Evolutionary conservation across 2,797 vertebrate genomes (phyloP), one percentile per base, ranked within the genome.

Genomic region (Acanthis flammea): DNA sequence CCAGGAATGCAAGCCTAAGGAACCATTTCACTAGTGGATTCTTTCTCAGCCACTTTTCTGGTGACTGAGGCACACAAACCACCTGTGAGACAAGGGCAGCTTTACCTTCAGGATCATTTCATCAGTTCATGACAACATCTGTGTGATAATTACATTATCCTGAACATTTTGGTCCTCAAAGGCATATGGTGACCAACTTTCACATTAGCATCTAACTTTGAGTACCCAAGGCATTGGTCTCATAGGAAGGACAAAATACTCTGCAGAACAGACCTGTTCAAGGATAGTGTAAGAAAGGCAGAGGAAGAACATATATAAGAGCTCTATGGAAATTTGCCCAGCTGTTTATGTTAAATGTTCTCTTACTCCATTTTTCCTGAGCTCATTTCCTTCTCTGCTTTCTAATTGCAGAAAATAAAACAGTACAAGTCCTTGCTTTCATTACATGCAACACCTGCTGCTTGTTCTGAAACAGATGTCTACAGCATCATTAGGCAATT

Each of bases 391-490:
- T 95, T 41, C 28, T 9, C 37, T 73, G 21, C 51, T 86, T 94
- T 86, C 65, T 86, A 93, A 88, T 30, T 86, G 66, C 57, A 91
- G 65, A 94, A 96, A 89, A 94, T 90, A 86, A 95, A 91, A 65
- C 31, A 88, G 78, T 91, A 51, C 51, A 85, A 96, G 47, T 76
- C 30, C 67, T 82, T 80, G 88, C 78, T 86, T 91, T 95, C 87
- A 80, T 92, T 96, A 89, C 75, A 54, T 53, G 39, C 63, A 92
- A 85, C 95, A 95, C 94, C 87, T 95, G 95, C 85, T 91, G 82
- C 70, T 73, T 94, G 73, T 78, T 91, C 91, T 72, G 61, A 89
- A 96, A 93, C 94, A 95, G 95, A 97, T 92, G 91, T 93, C 91
- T 75, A 85, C 62, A 91, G 66, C 66, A 91, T 84, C 82, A 27